Evolutionary conservation across 2,888 invertebrate genomes (phyloP), one percentile per base, ranked within the genome.

Genomic region (Celastrina argiolus): DNA sequence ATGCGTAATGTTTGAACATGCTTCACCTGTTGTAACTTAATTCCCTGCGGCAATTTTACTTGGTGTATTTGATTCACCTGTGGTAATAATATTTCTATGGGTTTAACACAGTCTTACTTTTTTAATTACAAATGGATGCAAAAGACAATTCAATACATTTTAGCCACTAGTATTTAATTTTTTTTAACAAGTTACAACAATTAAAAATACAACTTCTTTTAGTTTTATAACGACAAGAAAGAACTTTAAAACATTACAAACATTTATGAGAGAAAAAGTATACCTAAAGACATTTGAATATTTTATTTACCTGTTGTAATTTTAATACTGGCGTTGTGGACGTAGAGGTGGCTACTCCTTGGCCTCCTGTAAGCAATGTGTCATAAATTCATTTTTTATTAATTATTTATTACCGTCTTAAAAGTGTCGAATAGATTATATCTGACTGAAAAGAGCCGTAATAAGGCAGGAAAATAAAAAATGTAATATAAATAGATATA

Each of bases 21-120:
- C 74, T 42, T 88, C 88, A 91, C 90, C 91, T 91, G 88, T 72
- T 88, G 90, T 67, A 91, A 84, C 82, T 89, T 91, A 70, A 90
- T 84, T 76, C 89, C 88, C 71, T 88, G 91, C 75, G 88, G 84
- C 75, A 90, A 83, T 83, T 89, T 91, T 74, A 90, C 84, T 72
- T 90, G 91, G 73, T 90, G 90, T 77, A 90, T 78, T 72, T 84
- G 84, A 80, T 86, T 91, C 79, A 91, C 91, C 91, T 91, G 72
- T 66, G 70, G 45, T 68, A 42, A 65, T 65, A 65, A 59, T 22
- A 51, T 51, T 51, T 26, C 18, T 26, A 26, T 51, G 51, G 51
- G 22, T 51, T 51, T 51, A 51, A 26, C 51, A 51, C 51, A 51
- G 12, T 51, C 18, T 22, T 16, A 42, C 28, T 42, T 16, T 6